phyloP scores from a whole-genome alignment of 2,797 vertebrate species.

The Argyrosomus regius region DNA sequence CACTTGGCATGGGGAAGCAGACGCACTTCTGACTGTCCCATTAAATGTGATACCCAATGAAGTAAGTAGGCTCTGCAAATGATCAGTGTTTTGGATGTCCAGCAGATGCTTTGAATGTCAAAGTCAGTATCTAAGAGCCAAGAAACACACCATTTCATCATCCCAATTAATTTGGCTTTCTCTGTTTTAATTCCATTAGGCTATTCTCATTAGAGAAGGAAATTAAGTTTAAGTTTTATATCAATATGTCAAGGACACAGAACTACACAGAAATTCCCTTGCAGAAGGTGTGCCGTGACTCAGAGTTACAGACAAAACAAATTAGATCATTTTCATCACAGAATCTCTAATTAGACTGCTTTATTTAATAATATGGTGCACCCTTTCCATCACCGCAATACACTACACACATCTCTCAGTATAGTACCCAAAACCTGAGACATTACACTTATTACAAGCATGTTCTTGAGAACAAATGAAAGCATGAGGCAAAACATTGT shows the following conservation, averaged over 20 bases:
- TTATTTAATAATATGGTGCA: not conserved
- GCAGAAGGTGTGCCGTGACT: not conserved
- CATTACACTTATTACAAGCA: not conserved
- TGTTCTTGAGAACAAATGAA: conserved; percentile 10
- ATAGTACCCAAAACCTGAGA: conserved; percentile 3
- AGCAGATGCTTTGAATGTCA: conserved; percentile 59
- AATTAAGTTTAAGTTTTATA: conserved; percentile 26
- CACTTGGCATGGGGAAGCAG: conserved; percentile 42
- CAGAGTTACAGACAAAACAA: conserved; percentile 8
- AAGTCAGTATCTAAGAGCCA: conserved; percentile 47
- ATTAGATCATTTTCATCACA: not conserved
- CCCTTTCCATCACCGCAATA: not conserved
- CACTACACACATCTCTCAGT: not conserved
- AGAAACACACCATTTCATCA: conserved; percentile 57
- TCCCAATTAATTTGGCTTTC: conserved; percentile 34
- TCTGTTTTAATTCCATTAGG: conserved; percentile 25
- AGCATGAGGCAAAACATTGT: conserved; percentile 8
- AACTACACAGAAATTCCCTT: conserved; percentile 18
- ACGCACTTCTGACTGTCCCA: conserved; percentile 50
- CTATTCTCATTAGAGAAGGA: conserved; percentile 20
- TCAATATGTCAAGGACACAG: conserved; percentile 22
- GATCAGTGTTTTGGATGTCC: conserved; percentile 56
- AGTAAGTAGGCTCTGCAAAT: conserved; percentile 51
- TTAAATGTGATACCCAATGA: conserved; percentile 57
- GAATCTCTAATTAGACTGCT: conserved; percentile 3